These are phyloP conservation scores for Drosophila merina DNA, from an alignment of 2,888 invertebrate genomes.

Conservation along the genomic window DNA sequence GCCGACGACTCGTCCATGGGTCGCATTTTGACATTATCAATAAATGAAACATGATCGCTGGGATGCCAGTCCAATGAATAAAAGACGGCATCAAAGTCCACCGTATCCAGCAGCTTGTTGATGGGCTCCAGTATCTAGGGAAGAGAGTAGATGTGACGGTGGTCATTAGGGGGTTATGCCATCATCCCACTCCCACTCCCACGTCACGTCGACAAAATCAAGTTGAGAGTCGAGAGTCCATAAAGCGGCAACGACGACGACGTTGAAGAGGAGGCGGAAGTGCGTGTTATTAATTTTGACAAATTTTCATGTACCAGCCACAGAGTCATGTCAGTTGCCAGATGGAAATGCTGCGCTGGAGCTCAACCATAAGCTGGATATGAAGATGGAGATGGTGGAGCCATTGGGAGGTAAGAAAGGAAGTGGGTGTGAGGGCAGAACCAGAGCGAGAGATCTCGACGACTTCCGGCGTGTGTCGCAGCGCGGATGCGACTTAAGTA, in stretches of 20 bases:
- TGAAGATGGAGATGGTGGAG: constrained; percentile 1
- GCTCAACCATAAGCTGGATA: neutral
- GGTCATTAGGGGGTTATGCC: constrained; percentile 23
- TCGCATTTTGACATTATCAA: constrained; percentile 93
- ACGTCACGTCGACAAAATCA: constrained; percentile 16
- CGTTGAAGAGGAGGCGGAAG: constrained; percentile 62
- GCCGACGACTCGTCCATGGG: constrained; percentile 90
- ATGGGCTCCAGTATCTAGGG: constrained; percentile 93
- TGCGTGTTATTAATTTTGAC: constrained; percentile 81
- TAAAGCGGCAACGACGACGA: constrained; percentile 53
- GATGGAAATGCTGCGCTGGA: constrained; percentile 49
- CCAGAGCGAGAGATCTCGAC: constrained; percentile 59
- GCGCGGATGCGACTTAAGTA: constrained; percentile 80
- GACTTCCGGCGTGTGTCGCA: constrained; percentile 78
- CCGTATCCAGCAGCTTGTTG: constrained; percentile 91
- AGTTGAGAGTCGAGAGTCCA: constrained; percentile 54
- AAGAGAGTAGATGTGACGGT: constrained; percentile 7
- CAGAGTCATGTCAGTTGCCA: constrained; percentile 57
- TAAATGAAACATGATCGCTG: constrained; percentile 92
- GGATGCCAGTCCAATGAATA: constrained; percentile 99
- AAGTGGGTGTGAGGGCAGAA: constrained; percentile 19
- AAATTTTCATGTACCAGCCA: constrained; percentile 74
- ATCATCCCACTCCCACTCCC: constrained; percentile 48
- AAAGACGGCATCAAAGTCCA: constrained; percentile 94
- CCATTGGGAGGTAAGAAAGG: constrained; percentile 7